Percentiles rank a stretch among this genome's conserved stretches.
Evolutionary conservation across 2,113 vertebrate species (phyloP).

Genomic region (Pao palembangensis): DNA sequence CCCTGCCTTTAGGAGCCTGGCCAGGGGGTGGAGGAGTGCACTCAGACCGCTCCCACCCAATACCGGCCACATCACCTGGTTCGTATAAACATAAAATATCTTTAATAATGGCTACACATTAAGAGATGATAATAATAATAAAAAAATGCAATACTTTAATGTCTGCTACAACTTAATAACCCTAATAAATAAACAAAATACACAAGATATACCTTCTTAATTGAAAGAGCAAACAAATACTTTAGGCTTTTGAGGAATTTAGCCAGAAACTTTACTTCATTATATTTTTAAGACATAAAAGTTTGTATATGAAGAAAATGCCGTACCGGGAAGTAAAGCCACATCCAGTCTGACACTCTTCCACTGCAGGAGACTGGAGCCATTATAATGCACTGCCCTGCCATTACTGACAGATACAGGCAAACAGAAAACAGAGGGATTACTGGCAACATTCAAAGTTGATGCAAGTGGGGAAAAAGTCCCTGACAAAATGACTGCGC

Average conservation of each 20-base stretch:
- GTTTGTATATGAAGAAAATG: slow-evolving; percentile 5
- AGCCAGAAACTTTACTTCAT: background rate
- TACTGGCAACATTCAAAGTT: slow-evolving; percentile 34
- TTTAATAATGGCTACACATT: background rate
- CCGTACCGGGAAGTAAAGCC: slow-evolving; percentile 87
- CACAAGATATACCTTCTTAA: slow-evolving; percentile 8
- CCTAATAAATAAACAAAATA: background rate
- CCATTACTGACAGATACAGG: slow-evolving; percentile 81
- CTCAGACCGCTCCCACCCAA: slow-evolving; percentile 96
- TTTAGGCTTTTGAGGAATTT: background rate
- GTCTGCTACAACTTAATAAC: too few species aligned
- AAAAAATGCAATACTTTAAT: background rate
- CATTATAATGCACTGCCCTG: slow-evolving; percentile 95
- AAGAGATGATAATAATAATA: background rate
- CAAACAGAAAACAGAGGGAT: slow-evolving; percentile 37
- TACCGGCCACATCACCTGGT: slow-evolving; percentile 90
- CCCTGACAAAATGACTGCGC: slow-evolving; percentile 4
- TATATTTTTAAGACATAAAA: too few species aligned
- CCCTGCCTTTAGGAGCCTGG: slow-evolving; percentile 92
- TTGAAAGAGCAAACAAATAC: slow-evolving; percentile 28
- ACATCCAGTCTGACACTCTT: slow-evolving; percentile 96
- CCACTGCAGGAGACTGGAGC: slow-evolving; percentile 97
- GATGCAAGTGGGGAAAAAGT: slow-evolving; percentile 22
- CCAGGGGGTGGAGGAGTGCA: slow-evolving; percentile 93
- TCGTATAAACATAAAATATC: slow-evolving; percentile 1